These are phyloP conservation scores for Isurus oxyrinchus DNA, from an alignment of 2,113 vertebrate genomes.

Conservation along the genomic window DNA sequence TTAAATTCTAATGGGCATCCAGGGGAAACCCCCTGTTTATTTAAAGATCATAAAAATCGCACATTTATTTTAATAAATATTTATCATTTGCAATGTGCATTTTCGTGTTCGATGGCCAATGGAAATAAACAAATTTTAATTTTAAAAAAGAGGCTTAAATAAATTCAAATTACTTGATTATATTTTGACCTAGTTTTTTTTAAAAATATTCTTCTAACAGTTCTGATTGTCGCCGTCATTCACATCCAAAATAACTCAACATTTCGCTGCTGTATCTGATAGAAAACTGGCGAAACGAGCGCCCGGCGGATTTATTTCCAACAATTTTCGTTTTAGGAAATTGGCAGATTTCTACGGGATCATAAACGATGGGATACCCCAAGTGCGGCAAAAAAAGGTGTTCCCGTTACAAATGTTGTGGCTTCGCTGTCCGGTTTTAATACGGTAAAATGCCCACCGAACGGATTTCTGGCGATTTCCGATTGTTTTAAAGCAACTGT, in stretches of 20 bases:
- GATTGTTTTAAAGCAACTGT: too few relatives aligned
- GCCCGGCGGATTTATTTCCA: background rate
- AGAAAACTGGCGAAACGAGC: background rate
- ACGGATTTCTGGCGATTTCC: background rate
- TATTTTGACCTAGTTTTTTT: background rate
- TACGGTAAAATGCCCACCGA: background rate
- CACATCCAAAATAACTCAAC: background rate
- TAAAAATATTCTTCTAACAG: background rate
- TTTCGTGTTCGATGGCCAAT: background rate
- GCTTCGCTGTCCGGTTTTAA: background rate
- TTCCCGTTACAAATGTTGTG: background rate
- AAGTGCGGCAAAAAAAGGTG: too few relatives aligned
- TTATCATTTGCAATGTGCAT: background rate
- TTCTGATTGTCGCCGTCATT: background rate
- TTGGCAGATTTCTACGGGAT: too few relatives aligned
- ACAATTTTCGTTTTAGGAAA: background rate
- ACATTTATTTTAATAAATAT: conserved; percentile 6
- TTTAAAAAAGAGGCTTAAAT: background rate
- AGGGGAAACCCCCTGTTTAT: background rate
- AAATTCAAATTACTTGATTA: background rate
- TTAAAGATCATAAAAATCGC: conserved; percentile 8
- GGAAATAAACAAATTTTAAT: background rate
- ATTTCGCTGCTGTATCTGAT: background rate
- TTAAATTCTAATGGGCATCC: conserved; percentile 28
- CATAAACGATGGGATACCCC: too few relatives aligned